Conservation (phyloP, 2,888 invertebrate genomes). For the Cheilosia vernalis region DNA sequence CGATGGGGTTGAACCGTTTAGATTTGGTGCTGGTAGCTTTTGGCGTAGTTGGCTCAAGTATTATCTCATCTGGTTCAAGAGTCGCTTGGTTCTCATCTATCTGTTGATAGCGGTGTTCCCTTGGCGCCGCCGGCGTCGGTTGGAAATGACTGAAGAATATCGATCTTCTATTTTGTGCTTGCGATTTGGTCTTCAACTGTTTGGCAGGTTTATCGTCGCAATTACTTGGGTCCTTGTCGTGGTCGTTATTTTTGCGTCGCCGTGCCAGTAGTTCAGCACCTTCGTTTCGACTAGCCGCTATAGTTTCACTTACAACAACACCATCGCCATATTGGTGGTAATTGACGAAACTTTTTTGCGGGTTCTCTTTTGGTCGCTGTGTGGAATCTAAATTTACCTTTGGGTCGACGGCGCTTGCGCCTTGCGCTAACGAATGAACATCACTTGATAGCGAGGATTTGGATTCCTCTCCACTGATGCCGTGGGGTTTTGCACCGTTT, state of each 20-base stretch:
- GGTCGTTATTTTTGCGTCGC: slow-evolving; percentile 68
- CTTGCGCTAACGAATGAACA: slow-evolving; percentile 13
- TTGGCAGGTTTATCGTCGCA: slow-evolving; percentile 48
- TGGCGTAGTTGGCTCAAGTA: slow-evolving; percentile 9
- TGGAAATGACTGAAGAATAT: slow-evolving; percentile 62
- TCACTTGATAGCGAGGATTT: slow-evolving; percentile 17
- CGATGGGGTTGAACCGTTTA: slow-evolving; percentile 78
- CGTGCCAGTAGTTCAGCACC: slow-evolving; percentile 76
- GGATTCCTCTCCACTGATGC: slow-evolving; percentile 16
- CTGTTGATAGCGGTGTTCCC: slow-evolving; percentile 39
- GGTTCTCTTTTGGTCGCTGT: slow-evolving; percentile 44
- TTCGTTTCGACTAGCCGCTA: slow-evolving; percentile 76
- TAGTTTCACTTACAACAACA: slow-evolving; percentile 71
- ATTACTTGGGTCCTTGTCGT: slow-evolving; percentile 58
- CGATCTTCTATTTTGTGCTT: slow-evolving; percentile 50
- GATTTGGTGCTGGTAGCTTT: slow-evolving; percentile 30
- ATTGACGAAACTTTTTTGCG: slow-evolving; percentile 52
- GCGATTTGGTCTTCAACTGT: slow-evolving; percentile 40
- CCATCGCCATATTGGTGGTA: slow-evolving; percentile 55
- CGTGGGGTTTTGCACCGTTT: slow-evolving; percentile 35
- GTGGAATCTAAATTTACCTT: slow-evolving; percentile 74
- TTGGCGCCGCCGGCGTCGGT: slow-evolving; percentile 16
- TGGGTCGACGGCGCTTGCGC: slow-evolving; percentile 55
- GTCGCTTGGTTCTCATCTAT: slow-evolving; percentile 32
- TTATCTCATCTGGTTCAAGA: not conserved